Evolutionary conservation across 1,140 invertebrate genomes (phyloP).

Genomic region (Drosophila sproati): DNA sequence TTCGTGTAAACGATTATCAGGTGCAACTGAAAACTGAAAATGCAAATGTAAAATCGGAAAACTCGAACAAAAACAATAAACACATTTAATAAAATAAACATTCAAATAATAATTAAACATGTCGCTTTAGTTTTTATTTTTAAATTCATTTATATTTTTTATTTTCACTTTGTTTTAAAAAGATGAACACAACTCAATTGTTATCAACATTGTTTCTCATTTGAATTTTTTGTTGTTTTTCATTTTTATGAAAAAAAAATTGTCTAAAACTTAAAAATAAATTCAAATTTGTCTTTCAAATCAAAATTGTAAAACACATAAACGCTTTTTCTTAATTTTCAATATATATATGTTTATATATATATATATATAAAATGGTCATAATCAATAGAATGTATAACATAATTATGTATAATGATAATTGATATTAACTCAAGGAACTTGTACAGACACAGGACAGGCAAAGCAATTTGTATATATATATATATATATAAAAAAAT

Average conservation of each 20-base stretch:
- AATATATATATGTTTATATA: conserved; percentile 8
- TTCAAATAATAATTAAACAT: conserved; percentile 11
- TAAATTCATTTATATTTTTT: conserved; percentile 34
- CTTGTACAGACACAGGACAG: conserved; percentile 46
- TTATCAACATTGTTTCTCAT: conserved; percentile 53
- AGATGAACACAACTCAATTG: conserved; percentile 64
- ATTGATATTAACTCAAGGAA: conserved; percentile 57
- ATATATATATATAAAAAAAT: background rate
- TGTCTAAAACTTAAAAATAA: conserved; percentile 26
- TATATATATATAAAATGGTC: conserved; percentile 16
- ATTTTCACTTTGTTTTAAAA: conserved; percentile 35
- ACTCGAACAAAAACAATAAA: too few species aligned
- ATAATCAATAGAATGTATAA: conserved; percentile 1
- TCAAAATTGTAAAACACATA: conserved; percentile 14
- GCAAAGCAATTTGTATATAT: conserved; percentile 31
- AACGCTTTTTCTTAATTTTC: background rate
- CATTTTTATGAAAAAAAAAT: conserved; percentile 16
- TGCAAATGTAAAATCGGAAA: conserved; percentile 14
- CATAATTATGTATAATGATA: conserved; percentile 8
- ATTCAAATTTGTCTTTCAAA: conserved; percentile 31
- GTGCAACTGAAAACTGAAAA: conserved; percentile 16
- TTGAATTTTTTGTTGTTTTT: conserved; percentile 24
- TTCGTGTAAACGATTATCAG: conserved; percentile 11
- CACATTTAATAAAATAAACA: conserved; percentile 24
- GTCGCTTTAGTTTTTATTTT: conserved; percentile 1